Base-by-base conservation (phyloP, 2,797 vertebrate species). In the Gadopsis bispinosus region DNA sequence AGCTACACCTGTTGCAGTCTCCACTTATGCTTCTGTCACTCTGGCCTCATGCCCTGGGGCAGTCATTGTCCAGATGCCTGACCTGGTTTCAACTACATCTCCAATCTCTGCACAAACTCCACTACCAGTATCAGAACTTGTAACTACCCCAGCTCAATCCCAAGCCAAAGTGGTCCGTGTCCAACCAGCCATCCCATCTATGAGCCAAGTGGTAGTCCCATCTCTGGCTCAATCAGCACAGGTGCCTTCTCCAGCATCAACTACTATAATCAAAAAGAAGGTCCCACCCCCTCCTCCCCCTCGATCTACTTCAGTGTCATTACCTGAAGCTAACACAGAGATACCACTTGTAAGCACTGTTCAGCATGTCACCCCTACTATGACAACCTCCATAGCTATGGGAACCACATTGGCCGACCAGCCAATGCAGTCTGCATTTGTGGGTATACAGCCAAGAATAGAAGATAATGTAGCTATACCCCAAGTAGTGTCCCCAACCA, bases 181-280 rank as follows among this genome's bases (percentile, higher is more conserved):
- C 53, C 90, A 91, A 72, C 71, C 87, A 71, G 63, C 75, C 20
- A 26, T 84, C 48, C 62, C 87, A 84, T 80, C 79, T 59, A 29
- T 81, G 33, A 88, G 58, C 50, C 81, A 83, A 69, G 61, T 81
- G 5, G 48, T 83, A 54, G 61, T 86, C 12, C 51, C 67, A 80
- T 63, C 82, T 69, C 26, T 45, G 4, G 17, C 56, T 82, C 89
- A 88, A 74, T 53, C 72, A 80, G 41, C 73, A 4, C 84, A 91
- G 26, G 56, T 75, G 17, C 41, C 72, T 62, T 7, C 58, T 72
- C 39, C 77, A 43, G 63, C 73, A 80, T 92, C 92, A 84, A 93
- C 93, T 37, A 92, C 90, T 53, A 69, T 94, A 37, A 54, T 92
- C 26, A 95, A 95, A 91, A 94, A 91, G 89, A 95, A 94, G 79